Evolutionary conservation across 1,140 invertebrate genomes (phyloP), one percentile per base, ranked within the genome.

Genomic region (Nasonia giraulti): DNA sequence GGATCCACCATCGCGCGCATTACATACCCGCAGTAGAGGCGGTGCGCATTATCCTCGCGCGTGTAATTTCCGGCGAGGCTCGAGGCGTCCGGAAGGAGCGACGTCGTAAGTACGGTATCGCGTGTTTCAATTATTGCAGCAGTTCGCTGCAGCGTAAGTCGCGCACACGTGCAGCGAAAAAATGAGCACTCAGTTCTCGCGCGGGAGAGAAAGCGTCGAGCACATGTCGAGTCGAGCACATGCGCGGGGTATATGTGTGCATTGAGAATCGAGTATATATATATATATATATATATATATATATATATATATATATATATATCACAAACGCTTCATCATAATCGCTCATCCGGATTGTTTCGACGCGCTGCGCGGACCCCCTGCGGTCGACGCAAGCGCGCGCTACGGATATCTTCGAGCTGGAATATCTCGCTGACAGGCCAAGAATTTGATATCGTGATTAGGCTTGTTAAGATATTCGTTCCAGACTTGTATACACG

Each of bases 381-480:
- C 91, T 90, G 89, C 89, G 84, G 90, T 27, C 83, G 66, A 86
- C 85, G 27, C 40, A 73, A 33, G 82, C 37, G 31, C 40, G 27
- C 69, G 87, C 89, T 88, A 90, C 88, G 90, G 91, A 92, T 92
- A 92, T 93, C 92, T 90, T 91, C 88, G 91, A 37, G 73, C 31
- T 62, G 81, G 81, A 75, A 76, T 82, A 44, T 90, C 88, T 91
- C 89, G 91, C 91, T 92, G 92, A 93, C 92, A 92, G 91, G 88
- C 87, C 87, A 90, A 92, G 91, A 93, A 93, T 93, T 92, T 91
- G 92, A 93, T 93, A 93, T 92, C 92, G 89, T 91, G 92, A 92
- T 93, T 92, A 93, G 90, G 69, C 90, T 91, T 90, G 90, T 91
- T 90, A 89, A 89, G 88, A 88, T 88, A 90, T 91, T 91, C 89